A percentile compares a stretch with the other conserved stretches of the same genome.
Evolutionary conservation across 2,113 vertebrate species (phyloP).

Genomic region (Galeopterus variegatus): DNA sequence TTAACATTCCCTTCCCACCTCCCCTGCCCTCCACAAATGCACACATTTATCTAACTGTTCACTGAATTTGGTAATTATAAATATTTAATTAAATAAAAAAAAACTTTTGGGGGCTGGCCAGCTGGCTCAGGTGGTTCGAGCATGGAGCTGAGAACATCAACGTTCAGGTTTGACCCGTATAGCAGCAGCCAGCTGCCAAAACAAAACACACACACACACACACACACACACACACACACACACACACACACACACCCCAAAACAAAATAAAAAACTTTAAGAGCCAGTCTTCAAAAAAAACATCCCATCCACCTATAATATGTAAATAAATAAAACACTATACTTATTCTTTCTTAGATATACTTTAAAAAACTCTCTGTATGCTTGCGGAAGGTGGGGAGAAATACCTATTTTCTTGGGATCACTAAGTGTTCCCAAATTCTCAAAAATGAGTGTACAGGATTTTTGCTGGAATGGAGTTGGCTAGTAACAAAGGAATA

Average conservation of each 20-base stretch:
- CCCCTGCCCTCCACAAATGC: rapidly evolving
- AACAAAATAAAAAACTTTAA: not conserved
- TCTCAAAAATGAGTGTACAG: not conserved
- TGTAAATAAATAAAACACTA: not conserved
- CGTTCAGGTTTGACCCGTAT: too few relatives aligned
- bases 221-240: too few relatives aligned
- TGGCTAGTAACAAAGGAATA: not conserved
- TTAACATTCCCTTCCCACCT: not conserved
- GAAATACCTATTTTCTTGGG: not conserved
- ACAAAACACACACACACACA: too few relatives aligned
- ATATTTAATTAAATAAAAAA: not conserved
- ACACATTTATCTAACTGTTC: not conserved
- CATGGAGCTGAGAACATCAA: too few relatives aligned
- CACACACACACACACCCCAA: too few relatives aligned
- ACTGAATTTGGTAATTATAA: not conserved
- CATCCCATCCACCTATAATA: not conserved
- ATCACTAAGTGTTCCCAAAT: not conserved
- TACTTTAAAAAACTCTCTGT: not conserved
- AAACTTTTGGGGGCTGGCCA: too few relatives aligned
- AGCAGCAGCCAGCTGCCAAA: too few relatives aligned
- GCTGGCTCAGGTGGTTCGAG: too few relatives aligned
- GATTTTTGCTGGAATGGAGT: not conserved
- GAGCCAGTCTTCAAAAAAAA: constrained; percentile 31
- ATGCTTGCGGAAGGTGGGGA: too few relatives aligned
- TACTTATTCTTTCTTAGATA: not conserved